Base-by-base conservation (phyloP, 37 sponge, comb jelly and placozoan genomes). In the Dysidea cf. avara region DNA sequence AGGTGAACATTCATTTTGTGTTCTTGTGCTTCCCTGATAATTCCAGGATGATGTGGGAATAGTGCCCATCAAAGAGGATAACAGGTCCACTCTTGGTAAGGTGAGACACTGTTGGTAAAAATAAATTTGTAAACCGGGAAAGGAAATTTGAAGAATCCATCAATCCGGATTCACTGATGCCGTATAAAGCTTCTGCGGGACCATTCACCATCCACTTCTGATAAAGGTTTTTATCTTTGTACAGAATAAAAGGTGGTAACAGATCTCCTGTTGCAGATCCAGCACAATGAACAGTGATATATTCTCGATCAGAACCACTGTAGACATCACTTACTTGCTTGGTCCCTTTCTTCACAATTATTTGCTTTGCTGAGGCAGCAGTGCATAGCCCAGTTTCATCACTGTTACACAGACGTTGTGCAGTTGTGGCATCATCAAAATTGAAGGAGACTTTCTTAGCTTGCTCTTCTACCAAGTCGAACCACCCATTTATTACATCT, bases 211-310 rank as follows among this genome's bases (percentile, higher is more conserved):
- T 63, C 76, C 76, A 75, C 30, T 53, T 50, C n/a, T 31, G 3
- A 21, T 47, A 75, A 52, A 75, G 34, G 18, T 63, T 63, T 63
- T 50, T 57, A 16, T 47, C 73, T 31, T 72, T 72, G 60, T 72
- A 56, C 60, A 72, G 26, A 22, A 56, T 57, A 33, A 72, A 72
- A 2, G 60, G 73, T 59, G 60, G 73, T 2, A 72, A 46, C 6
- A 39, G 39, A 7, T 57, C 60, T 33, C 59, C 73, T 7, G 60
- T 13, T 11, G 40, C 73, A 72, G 43, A 28, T 4, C 60, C 73
- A 38, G 60, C 40, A 36, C 73, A 56, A 18, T 57, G 58, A 3
- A 72, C 60, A 29, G 76, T 75, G 37, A 75, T 76, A 39, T 35
- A 63, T 14, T 18, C 20, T 11, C 55, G 65, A 55, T 33, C 66